Base-by-base conservation (phyloP, 2,888 invertebrate genomes). In the Scelioninae gen. 1 region DNA sequence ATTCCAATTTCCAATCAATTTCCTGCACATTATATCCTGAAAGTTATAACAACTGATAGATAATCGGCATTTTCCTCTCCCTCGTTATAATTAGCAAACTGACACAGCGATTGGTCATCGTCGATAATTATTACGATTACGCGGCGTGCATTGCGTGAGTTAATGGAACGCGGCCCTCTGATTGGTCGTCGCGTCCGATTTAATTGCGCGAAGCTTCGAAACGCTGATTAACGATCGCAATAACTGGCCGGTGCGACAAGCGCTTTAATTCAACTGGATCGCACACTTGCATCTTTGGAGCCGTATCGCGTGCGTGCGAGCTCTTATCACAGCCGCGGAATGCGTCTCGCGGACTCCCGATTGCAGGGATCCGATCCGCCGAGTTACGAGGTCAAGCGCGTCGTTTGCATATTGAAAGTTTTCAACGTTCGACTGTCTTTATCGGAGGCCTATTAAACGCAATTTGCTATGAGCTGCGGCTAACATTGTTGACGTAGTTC, bases 71-170 rank as follows among this genome's bases (percentile, higher is more conserved):
- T 76, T 60, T 58, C 51, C 53, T 83, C 71, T 69, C 75, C 8
- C 66, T 76, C 58, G 84, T 79, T 82, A 86, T 88, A 88, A 88
- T 88, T 88, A 87, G 86, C 84, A 81, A 80, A 68, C 83, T 85
- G 87, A 87, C 87, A 84, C 82, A 82, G 84, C 88, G 87, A 88
- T 88, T 86, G 86, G 86, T 88, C 88, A 88, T 88, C 85, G 85
- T 85, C 85, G 88, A 88, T 88, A 88, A 88, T 88, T 88, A 88
- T 88, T 87, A 88, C 87, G 87, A 88, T 88, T 87, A 88, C 85
- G 82, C 84, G 83, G 56, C 83, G 68, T 58, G 85, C 83, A 84
- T 88, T 85, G 87, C 86, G 85, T 84, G 86, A 87, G 84, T 88
- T 87, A 86, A 88, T 87, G 84, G 85, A 86, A 84, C 80, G 82